Evolutionary conservation across 2,888 invertebrate species (phyloP).

Genomic region (Carcina quercana): DNA sequence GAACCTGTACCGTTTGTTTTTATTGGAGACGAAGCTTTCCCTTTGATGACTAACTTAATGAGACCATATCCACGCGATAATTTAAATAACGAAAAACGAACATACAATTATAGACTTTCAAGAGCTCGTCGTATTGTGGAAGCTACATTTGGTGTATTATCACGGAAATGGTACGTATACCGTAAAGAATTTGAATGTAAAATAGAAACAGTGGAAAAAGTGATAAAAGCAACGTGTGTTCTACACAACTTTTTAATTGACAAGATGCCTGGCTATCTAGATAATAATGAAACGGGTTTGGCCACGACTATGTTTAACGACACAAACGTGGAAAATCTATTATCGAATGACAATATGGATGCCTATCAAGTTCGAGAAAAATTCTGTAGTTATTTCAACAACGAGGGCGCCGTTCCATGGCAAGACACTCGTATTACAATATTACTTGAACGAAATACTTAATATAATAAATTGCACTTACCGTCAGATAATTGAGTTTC

Average conservation of each 20-base stretch:
- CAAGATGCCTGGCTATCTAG: background rate
- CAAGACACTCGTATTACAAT: constrained; percentile 13
- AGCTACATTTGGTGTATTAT: constrained; percentile 20
- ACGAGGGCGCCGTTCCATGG: constrained; percentile 13
- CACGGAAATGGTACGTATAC: constrained; percentile 19
- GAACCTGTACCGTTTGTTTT: constrained; percentile 19
- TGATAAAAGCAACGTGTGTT: constrained; percentile 14
- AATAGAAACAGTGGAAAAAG: constrained; percentile 10
- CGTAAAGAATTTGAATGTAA: background rate
- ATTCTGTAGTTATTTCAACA: constrained; percentile 17
- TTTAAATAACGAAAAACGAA: constrained; percentile 14
- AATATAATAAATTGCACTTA: constrained; percentile 13
- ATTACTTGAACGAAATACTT: constrained; percentile 12
- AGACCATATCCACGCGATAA: constrained; percentile 19
- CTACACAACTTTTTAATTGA: constrained; percentile 2
- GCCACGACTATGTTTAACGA: background rate
- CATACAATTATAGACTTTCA: constrained; percentile 20
- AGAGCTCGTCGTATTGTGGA: constrained; percentile 21
- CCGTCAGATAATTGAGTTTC: constrained; percentile 15
- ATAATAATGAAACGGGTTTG: background rate
- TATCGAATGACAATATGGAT: background rate
- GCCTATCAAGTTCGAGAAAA: constrained; percentile 16
- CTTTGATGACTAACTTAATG: constrained; percentile 19
- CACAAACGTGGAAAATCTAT: background rate
- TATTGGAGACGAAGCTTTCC: constrained; percentile 17